Percentiles rank a stretch among this genome's conserved stretches.
Evolutionary conservation across 1,140 invertebrate species (phyloP).

Genomic region (Tetranychus cinnabarinus): DNA sequence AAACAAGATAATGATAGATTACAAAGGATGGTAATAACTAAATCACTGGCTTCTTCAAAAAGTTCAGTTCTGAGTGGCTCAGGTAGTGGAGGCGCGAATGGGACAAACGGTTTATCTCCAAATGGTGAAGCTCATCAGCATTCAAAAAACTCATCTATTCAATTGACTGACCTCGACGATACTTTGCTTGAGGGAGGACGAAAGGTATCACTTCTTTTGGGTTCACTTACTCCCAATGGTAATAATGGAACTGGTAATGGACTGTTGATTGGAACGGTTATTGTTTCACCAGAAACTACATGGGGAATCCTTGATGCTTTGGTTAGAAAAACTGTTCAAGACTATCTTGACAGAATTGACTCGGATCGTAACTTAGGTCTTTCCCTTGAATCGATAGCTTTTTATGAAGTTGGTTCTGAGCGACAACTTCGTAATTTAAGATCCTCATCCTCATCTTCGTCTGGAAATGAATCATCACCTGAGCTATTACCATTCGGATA

Average conservation of each 20-base stretch:
- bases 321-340: constrained; percentile 69
- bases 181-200: neutral
- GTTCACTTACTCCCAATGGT: neutral
- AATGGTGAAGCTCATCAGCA: neutral
- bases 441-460: constrained; percentile 19
- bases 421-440: neutral
- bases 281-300: constrained; percentile 65
- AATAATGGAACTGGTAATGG: neutral
- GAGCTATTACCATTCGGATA: constrained; percentile 81
- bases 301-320: constrained; percentile 83
- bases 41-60: constrained; percentile 52
- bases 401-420: constrained; percentile 37
- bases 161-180: neutral
- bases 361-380: constrained; percentile 71
- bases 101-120: neutral
- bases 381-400: constrained; percentile 60
- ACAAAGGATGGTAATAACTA: constrained; percentile 55
- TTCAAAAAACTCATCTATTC: neutral
- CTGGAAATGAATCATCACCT: constrained; percentile 23
- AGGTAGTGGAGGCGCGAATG: neutral
- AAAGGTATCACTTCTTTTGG: neutral
- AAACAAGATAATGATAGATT: constrained; percentile 90
- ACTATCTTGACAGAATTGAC: constrained; percentile 77
- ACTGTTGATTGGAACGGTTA: neutral
- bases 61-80: constrained; percentile 22